Evolutionary conservation across 1,140 invertebrate species (phyloP).

Genomic region (Chrysoperla carnea): DNA sequence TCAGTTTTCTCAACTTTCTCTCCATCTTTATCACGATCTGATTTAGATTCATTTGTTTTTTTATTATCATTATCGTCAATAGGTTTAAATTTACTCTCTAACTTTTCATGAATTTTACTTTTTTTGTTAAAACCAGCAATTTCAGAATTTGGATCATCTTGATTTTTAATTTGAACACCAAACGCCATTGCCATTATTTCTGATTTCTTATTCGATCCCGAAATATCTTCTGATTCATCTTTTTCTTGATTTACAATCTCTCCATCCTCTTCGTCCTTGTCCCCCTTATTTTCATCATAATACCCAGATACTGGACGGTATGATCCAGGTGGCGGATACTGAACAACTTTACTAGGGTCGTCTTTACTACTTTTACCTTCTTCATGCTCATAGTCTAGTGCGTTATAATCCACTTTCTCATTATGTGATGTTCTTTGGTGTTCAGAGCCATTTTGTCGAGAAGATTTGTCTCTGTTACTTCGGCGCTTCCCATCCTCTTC

Average conservation of each 20-base stretch:
- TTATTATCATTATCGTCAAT: background rate
- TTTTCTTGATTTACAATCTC: background rate
- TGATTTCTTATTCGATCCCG: constrained; percentile 12
- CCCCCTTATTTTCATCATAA: background rate
- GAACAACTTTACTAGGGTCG: constrained; percentile 16
- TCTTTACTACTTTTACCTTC: constrained; percentile 13
- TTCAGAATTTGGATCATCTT: constrained; percentile 2
- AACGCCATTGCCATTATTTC: constrained; percentile 24
- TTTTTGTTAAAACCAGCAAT: constrained; percentile 1
- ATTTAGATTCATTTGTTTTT: background rate
- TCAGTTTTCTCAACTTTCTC: background rate
- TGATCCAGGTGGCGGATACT: constrained; percentile 16
- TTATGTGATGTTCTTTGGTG: background rate
- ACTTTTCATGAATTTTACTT: constrained; percentile 1
- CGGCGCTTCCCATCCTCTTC: constrained; percentile 34
- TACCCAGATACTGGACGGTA: constrained; percentile 5
- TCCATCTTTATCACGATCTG: too few relatives aligned
- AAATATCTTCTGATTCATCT: background rate
- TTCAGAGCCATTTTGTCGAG: background rate
- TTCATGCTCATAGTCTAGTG: constrained; percentile 25
- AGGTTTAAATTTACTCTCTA: background rate
- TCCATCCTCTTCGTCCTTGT: background rate
- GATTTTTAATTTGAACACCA: constrained; percentile 23
- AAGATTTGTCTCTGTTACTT: constrained; percentile 13
- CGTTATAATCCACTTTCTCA: constrained; percentile 23